phyloP scores from a whole-genome alignment of 2,888 invertebrate genomes.

The Neoascia interrupta region DNA sequence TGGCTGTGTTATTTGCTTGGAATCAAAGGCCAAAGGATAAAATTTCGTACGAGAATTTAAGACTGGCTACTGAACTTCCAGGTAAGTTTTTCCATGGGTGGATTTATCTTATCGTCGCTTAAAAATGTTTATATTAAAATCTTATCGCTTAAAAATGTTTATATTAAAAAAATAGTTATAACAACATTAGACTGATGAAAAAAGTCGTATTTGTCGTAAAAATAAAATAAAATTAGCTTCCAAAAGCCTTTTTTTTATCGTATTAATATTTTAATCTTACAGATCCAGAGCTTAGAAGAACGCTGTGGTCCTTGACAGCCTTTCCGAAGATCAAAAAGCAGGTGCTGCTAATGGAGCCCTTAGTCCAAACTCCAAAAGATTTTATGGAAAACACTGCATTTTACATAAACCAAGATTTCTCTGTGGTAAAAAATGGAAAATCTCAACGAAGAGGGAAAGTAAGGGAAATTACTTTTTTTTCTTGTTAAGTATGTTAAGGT shows the following conservation, averaged over 20 bases:
- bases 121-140: no score
- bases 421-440: slow-evolving; percentile 95
- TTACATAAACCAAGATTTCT: slow-evolving; percentile 98
- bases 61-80: slow-evolving; percentile 97
- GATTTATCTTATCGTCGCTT: no score
- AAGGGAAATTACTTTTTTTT: no score
- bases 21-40: slow-evolving; percentile 96
- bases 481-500: no score
- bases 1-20: slow-evolving; percentile 99
- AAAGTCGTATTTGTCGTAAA: no score
- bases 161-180: background rate
- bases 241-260: background rate
- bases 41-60: slow-evolving; percentile 97
- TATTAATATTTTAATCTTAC: slow-evolving; percentile 3
- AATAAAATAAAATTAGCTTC: no score
- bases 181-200: no score
- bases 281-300: slow-evolving; percentile 95
- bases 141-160: no score
- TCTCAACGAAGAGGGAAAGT: slow-evolving; percentile 95
- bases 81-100: no score
- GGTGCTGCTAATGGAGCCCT: slow-evolving; percentile 89
- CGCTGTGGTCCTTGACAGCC: slow-evolving; percentile 96
- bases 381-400: slow-evolving; percentile 95
- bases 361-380: slow-evolving; percentile 93
- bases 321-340: slow-evolving; percentile 98